These are phyloP conservation scores for Sarcophaga bullata DNA, from an alignment of 1,140 invertebrate genomes.

Conservation along the genomic window DNA sequence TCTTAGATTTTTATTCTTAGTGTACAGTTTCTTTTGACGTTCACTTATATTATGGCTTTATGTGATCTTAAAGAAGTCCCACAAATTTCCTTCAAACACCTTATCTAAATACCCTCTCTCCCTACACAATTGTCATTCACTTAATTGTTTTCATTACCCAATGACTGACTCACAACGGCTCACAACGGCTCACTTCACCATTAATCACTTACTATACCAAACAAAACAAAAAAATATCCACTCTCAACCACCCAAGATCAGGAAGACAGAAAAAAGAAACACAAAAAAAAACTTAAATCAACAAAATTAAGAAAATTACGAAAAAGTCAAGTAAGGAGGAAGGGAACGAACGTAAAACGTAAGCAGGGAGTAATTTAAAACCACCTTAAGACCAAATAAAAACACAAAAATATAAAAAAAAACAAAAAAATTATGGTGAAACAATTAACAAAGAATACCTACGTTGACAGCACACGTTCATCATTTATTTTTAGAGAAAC, in stretches of 20 bases:
- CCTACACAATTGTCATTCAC: too few relatives aligned
- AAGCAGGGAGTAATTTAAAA: slow-evolving; percentile 3
- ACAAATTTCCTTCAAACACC: too few relatives aligned
- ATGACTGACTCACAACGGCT: background rate
- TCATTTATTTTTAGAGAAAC: slow-evolving; percentile 20
- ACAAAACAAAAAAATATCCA: background rate
- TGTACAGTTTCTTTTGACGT: too few relatives aligned
- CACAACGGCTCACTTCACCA: background rate
- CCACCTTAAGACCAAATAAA: slow-evolving; percentile 27
- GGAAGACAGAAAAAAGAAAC: too few relatives aligned
- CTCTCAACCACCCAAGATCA: background rate
- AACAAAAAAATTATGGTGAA: background rate
- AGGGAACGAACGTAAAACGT: background rate
- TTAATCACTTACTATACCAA: background rate
- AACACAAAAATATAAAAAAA: background rate
- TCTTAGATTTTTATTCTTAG: too few relatives aligned
- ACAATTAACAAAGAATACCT: slow-evolving; percentile 3
- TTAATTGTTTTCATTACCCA: slow-evolving; percentile 3
- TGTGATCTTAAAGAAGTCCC: too few relatives aligned
- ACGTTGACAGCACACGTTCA: slow-evolving; percentile 19
- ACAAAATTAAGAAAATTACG: slow-evolving; percentile 19
- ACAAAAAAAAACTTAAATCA: background rate
- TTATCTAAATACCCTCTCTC: too few relatives aligned
- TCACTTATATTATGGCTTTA: too few relatives aligned
- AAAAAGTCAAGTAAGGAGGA: slow-evolving; percentile 1